Evolutionary conservation across 2,113 vertebrate species (phyloP).

Genomic region (Himantopus leucocephalus): DNA sequence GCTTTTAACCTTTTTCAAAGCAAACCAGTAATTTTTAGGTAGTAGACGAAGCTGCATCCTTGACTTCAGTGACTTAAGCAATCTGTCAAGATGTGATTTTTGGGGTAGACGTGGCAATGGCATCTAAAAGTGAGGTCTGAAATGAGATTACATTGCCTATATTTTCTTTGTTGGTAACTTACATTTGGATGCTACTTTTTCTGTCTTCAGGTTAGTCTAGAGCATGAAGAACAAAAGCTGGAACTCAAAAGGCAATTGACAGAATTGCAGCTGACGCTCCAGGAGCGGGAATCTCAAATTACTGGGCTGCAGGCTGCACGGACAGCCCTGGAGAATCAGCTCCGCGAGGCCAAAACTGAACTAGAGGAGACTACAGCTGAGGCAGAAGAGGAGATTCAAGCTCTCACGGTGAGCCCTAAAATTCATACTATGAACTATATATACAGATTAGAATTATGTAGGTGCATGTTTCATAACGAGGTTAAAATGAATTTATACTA

Average conservation of each 20-base stretch:
- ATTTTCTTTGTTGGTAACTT: not conserved
- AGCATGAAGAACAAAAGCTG: constrained; percentile 94
- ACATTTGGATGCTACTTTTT: not conserved
- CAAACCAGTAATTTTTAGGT: not conserved
- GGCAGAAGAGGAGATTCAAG: constrained; percentile 97
- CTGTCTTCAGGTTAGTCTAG: constrained; percentile 84
- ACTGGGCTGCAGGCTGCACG: constrained; percentile 88
- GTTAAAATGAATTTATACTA: not conserved
- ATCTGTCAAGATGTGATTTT: not conserved
- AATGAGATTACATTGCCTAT: not conserved
- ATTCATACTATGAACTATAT: not conserved
- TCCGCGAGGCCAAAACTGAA: constrained; percentile 94
- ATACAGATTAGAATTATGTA: not conserved
- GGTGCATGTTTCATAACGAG: not conserved
- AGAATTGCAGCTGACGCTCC: constrained; percentile 91
- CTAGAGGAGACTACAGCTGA: constrained; percentile 96
- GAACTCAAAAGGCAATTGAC: constrained; percentile 94
- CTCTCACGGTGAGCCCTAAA: constrained; percentile 84
- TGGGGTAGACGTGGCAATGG: not conserved
- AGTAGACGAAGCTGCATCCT: not conserved
- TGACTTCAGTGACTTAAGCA: not conserved
- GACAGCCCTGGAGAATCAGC: constrained; percentile 89
- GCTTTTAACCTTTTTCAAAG: not conserved
- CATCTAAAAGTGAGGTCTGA: not conserved
- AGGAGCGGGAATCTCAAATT: constrained; percentile 94